Evolutionary conservation across 2,888 invertebrate species (phyloP), one percentile per base, ranked within the genome.

Genomic region (Sarcophaga rosellei): DNA sequence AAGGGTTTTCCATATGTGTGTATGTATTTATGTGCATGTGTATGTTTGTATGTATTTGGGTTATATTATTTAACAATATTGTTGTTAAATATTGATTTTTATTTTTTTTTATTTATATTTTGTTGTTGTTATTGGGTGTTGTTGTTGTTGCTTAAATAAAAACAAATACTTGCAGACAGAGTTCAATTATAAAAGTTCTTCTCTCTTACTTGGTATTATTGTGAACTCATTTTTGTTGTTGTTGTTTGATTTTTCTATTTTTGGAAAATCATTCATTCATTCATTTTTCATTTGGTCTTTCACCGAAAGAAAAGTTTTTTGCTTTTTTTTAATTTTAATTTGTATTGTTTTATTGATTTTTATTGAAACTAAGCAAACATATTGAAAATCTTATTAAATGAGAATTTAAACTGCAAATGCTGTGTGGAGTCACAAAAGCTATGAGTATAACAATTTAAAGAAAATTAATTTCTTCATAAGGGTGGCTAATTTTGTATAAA

Each of bases 51-150:
- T 81, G 59, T 53, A 84, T 81, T 68, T 84, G 72, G 81, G 78
- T 68, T 78, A 86, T 25, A 47, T 86, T 86, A 70, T 84, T 84
- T 81, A 81, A 78, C 77, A 84, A 84, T 84, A 84, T 79, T 79
- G 79, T 75, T 86, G 75, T 81, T 84, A 47, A 81, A 75, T 86
- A 86, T 86, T 84, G 86, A 86, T 86, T 81, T 80, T 79, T 63
- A n/a, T 76, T 61, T 15, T 53, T 76, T 69, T 76, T 74, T 68
- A 62, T 75, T 70, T 84, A 62, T 75, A 72, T 73, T 25, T 81
- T 65, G 57, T 23, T 65, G 44, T 63, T 65, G 59, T 74, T 15
- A 68, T 62, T 4, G 20, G 21, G 53, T 62, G 6, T 5, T 62
- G 15, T 69, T 69, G 47, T 21, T 68, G 63, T 25, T 65, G 45